Evolutionary conservation across 1,140 invertebrate genomes (phyloP).

Genomic region (Drosophila sproati): DNA sequence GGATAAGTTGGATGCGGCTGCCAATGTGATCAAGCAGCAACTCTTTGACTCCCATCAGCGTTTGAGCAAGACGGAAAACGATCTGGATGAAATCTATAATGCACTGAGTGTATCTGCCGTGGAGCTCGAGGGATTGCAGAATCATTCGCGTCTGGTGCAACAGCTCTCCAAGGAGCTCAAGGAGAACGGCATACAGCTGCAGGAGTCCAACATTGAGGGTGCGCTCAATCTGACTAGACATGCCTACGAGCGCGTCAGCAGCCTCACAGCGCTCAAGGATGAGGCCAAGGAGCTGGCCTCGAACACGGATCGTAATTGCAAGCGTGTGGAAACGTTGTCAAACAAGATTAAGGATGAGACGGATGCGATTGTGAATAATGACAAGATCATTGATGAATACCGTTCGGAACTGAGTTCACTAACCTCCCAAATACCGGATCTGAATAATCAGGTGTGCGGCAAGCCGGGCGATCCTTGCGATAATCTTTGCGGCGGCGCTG

Average conservation of each 20-base stretch:
- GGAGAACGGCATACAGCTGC: constrained; percentile 94
- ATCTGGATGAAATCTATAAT: constrained; percentile 91
- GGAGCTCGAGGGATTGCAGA: constrained; percentile 90
- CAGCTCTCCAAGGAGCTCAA: constrained; percentile 90
- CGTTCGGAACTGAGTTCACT: constrained; percentile 88
- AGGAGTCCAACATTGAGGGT: constrained; percentile 97
- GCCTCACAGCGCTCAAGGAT: constrained; percentile 86
- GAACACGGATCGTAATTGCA: constrained; percentile 93
- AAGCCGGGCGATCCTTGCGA: constrained; percentile 94
- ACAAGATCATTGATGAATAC: constrained; percentile 88
- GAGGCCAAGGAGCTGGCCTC: constrained; percentile 89
- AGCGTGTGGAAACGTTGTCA: constrained; percentile 92
- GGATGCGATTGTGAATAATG: constrained; percentile 89
- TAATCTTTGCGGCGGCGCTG: constrained; percentile 95
- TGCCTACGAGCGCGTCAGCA: constrained; percentile 88
- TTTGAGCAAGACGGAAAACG: constrained; percentile 86
- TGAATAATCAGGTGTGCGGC: constrained; percentile 96
- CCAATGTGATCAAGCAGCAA: constrained; percentile 83
- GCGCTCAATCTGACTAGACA: constrained; percentile 94
- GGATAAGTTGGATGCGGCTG: constrained; percentile 86
- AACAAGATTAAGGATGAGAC: constrained; percentile 89
- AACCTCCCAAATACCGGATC: constrained; percentile 90
- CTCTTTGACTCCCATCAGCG: constrained; percentile 84
- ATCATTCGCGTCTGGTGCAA: constrained; percentile 90
- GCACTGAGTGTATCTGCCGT: constrained; percentile 92